phyloP scores from a whole-genome alignment of 2,113 vertebrate genomes.

The Nesoenas mayeri region DNA sequence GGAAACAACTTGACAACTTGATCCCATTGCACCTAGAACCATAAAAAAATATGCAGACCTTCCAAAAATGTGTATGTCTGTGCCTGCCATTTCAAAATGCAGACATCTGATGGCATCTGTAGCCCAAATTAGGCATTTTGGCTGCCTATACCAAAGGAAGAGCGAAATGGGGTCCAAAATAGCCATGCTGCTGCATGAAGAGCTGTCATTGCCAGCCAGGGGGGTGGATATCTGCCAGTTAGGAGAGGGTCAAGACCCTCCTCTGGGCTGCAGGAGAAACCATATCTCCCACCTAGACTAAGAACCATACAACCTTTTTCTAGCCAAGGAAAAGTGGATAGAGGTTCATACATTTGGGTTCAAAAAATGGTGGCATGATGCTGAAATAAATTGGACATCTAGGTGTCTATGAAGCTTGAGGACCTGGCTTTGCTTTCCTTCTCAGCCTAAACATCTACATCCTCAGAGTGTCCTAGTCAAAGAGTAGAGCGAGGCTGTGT shows the following conservation, averaged over 20 bases:
- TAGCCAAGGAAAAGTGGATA: neutral
- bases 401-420: neutral
- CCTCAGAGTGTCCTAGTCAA: neutral
- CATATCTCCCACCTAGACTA: neutral
- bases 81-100: neutral
- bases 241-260: neutral
- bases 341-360: neutral
- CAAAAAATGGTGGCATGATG: neutral
- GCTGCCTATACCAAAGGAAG: neutral
- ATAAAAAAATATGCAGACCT: neutral
- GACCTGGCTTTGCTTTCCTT: neutral
- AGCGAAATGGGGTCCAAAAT: neutral
- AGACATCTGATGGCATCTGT: neutral
- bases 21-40: neutral
- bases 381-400: neutral
- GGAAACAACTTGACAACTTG: neutral
- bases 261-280: neutral
- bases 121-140: neutral
- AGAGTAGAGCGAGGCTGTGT: fast-evolving
- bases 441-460: neutral
- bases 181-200: neutral
- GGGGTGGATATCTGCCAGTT: neutral
- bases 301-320: neutral
- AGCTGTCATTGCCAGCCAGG: neutral
- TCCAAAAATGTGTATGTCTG: neutral